Base-by-base conservation (phyloP, 2,888 invertebrate genomes). In the Metacarcinus magister region DNA sequence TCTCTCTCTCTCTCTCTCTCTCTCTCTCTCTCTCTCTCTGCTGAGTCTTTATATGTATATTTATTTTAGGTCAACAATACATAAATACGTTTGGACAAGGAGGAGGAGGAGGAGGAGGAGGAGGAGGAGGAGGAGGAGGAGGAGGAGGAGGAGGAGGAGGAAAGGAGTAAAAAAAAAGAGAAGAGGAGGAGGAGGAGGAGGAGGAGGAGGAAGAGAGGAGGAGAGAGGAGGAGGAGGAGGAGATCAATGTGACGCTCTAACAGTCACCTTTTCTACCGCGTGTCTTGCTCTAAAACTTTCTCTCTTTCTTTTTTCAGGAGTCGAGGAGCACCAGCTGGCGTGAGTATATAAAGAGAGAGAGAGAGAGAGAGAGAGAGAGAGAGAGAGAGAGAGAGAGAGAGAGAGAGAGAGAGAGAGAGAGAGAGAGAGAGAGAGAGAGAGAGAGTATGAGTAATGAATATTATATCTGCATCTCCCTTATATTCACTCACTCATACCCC, bases 161-260 rank as follows among this genome's bases (percentile, higher is more conserved):
- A 16, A 60, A 0, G 60, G n/a, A n/a, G n/a, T n/a, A n/a, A 54
- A 54, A 10, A 46, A 19, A n/a, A 92, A 23, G 23, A 23, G n/a
- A 10, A 48, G 13, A 13, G 2, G n/a, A 54, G 32, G 13, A 48
- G 48, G 54, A 54, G 54, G 54, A 28, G 54, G 32, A 54, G 54
- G 32, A 54, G 13, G 19, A 46, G 28, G 92, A 92, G 54, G 28
- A 48, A 46, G 92, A 60, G 39, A 87, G 39, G 87, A 93, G 60
- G 54, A 54, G 44, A n/a, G 93, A 93, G 93, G 54, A 54, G 54
- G 93, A 93, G 93, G 54, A 39, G 54, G 93, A 93, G 93, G 54
- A 32, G 54, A 32, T n/a, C 44, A 28, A 39, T 1, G 93, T 28
- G 60, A 60, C 48, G 28, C 5, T 28, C 19, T 28, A 54, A 60